phyloP scores from a whole-genome alignment of 2,797 vertebrate genomes.

The Botia kubotai region DNA sequence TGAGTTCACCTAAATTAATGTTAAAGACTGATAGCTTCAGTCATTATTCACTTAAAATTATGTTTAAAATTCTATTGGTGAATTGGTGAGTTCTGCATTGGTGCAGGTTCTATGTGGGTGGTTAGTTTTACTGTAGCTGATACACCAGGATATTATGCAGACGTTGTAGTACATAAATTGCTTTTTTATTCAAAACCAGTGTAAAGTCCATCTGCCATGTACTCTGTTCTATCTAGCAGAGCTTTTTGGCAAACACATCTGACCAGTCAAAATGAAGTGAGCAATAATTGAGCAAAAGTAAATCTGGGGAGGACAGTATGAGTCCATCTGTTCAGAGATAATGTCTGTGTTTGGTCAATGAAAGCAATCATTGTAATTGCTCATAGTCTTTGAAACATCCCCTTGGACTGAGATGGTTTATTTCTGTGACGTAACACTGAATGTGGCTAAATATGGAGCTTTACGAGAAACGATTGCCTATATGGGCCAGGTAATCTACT shows the following conservation, averaged over 20 bases:
- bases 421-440: background rate
- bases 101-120: background rate
- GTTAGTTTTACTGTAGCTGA: background rate
- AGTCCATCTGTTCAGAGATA: constrained; percentile 2
- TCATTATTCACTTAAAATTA: background rate
- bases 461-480: background rate
- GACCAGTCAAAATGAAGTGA: background rate
- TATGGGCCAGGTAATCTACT: background rate
- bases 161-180: background rate
- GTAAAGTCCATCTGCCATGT: background rate
- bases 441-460: background rate
- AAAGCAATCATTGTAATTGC: constrained; percentile 2
- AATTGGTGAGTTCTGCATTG: too few relatives aligned
- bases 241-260: background rate
- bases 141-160: background rate
- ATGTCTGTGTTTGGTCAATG: background rate
- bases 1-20: background rate
- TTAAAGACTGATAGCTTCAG: too few relatives aligned
- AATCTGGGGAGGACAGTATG: background rate
- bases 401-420: background rate
- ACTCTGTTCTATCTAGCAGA: background rate
- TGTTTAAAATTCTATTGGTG: background rate
- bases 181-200: background rate
- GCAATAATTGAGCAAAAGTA: background rate
- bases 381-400: background rate